These are phyloP conservation scores for Anoplopoma fimbria DNA, from an alignment of 2,113 vertebrate genomes.

Conservation along the genomic window DNA sequence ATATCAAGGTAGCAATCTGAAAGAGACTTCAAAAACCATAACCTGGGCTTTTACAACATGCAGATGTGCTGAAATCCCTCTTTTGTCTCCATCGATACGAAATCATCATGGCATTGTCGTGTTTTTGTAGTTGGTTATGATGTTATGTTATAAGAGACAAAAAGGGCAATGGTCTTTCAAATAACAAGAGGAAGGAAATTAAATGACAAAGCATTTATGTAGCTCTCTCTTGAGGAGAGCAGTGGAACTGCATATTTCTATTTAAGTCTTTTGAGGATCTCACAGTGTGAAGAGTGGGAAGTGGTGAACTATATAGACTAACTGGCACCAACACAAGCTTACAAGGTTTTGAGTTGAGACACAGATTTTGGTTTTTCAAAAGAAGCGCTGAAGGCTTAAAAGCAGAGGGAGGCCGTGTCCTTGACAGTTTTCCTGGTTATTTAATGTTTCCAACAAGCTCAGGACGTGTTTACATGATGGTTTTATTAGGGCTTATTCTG, in stretches of 20 bases:
- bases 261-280: not conserved
- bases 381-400: not conserved
- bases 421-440: not conserved
- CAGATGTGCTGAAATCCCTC: not conserved
- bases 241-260: not conserved
- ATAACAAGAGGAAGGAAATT: not conserved
- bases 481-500: not conserved
- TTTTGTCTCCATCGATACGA: not conserved
- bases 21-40: not conserved
- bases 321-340: no score
- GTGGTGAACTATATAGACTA: not conserved
- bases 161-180: not conserved
- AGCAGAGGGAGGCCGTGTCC: not conserved
- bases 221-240: constrained; percentile 42
- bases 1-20: not conserved
- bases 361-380: not conserved
- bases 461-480: not conserved
- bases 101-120: not conserved
- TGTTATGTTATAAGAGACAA: not conserved
- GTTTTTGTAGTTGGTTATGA: not conserved
- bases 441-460: not conserved
- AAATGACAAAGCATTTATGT: not conserved
- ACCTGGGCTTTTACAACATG: not conserved
- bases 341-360: no score
- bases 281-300: not conserved